Evolutionary conservation across 2,113 vertebrate species (phyloP).

Genomic region (Excalfactoria chinensis): DNA sequence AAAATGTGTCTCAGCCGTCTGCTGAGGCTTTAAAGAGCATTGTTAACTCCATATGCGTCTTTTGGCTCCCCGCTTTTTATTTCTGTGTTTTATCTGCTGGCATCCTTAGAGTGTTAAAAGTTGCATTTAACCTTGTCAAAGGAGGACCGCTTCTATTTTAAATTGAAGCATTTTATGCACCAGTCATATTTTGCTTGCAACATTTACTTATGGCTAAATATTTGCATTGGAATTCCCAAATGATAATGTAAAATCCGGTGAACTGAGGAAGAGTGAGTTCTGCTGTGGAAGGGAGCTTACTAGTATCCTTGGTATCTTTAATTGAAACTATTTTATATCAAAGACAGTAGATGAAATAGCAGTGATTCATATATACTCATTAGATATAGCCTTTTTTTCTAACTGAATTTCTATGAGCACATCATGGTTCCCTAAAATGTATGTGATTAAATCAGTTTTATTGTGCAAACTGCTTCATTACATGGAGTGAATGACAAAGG

Average conservation of each 20-base stretch:
- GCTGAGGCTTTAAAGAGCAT: neutral
- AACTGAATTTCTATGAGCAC: neutral
- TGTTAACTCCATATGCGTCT: slow-evolving; percentile 42
- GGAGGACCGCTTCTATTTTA: slow-evolving; percentile 2
- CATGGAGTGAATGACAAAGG: neutral
- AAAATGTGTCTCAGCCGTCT: neutral
- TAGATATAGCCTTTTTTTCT: neutral
- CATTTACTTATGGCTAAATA: slow-evolving; percentile 39
- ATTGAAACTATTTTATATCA: neutral
- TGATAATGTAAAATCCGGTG: neutral
- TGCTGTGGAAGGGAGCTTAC: neutral
- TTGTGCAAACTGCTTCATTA: neutral
- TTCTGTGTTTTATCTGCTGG: slow-evolving; percentile 46
- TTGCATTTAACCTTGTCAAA: slow-evolving; percentile 56
- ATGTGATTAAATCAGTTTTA: neutral
- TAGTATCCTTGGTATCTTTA: neutral
- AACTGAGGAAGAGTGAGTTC: slow-evolving; percentile 10
- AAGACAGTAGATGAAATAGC: neutral
- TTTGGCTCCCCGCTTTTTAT: slow-evolving; percentile 35
- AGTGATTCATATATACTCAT: neutral
- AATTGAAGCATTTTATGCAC: neutral
- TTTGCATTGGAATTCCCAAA: slow-evolving; percentile 26
- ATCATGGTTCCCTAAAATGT: neutral
- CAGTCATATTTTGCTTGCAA: neutral
- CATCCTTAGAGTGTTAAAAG: slow-evolving; percentile 21